Conservation (phyloP, 2,888 invertebrate genomes). For the Drymonia ruficornis region DNA sequence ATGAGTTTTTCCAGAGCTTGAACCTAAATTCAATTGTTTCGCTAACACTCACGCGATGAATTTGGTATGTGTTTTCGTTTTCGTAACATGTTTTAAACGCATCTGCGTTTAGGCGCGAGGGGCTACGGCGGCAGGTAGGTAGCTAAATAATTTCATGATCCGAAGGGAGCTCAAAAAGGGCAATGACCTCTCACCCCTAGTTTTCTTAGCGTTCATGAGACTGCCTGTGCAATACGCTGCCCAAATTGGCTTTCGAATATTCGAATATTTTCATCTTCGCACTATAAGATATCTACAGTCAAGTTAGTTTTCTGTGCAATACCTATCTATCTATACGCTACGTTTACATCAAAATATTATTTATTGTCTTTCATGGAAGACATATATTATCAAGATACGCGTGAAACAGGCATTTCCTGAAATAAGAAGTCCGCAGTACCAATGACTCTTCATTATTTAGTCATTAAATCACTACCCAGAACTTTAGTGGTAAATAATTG, state of each 20-base stretch:
- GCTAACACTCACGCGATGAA: not conserved
- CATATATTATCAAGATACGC: not conserved
- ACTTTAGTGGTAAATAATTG: not conserved
- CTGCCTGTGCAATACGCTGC: slow-evolving; percentile 48
- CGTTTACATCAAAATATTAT: too few species aligned
- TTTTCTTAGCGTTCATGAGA: slow-evolving; percentile 59
- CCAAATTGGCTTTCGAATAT: slow-evolving; percentile 48
- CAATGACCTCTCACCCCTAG: slow-evolving; percentile 75
- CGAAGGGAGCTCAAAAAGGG: slow-evolving; percentile 59
- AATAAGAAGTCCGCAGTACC: not conserved
- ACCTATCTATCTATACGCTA: too few species aligned
- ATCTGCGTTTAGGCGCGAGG: slow-evolving; percentile 33
- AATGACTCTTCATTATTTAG: not conserved
- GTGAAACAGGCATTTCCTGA: not conserved
- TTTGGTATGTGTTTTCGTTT: slow-evolving; percentile 11
- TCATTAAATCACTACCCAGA: not conserved
- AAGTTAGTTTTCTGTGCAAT: slow-evolving; percentile 14
- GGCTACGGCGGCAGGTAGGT: slow-evolving; percentile 43
- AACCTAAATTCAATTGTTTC: not conserved
- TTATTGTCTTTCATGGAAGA: too few species aligned
- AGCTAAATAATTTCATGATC: slow-evolving; percentile 54
- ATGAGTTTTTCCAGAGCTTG: slow-evolving; percentile 5
- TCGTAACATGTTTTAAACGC: slow-evolving; percentile 27
- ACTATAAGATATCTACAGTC: too few species aligned
- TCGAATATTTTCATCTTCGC: slow-evolving; percentile 34